phyloP scores from a whole-genome alignment of 30 jellyfish, hydroid and myxozoan species.

The Hydractinia echinata region DNA sequence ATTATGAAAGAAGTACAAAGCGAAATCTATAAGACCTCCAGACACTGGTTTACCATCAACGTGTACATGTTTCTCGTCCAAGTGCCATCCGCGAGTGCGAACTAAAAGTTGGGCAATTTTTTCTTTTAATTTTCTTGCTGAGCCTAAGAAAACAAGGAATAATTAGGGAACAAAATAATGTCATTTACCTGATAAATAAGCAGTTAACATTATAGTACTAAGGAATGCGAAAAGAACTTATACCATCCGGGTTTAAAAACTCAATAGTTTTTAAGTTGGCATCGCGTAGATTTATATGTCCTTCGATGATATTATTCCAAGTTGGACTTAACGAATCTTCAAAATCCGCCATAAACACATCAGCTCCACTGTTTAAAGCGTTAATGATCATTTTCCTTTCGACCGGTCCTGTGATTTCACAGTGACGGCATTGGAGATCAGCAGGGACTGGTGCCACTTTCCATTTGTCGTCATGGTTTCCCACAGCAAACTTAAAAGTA shows the following conservation, averaged over 20 bases:
- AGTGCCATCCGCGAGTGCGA: constrained; percentile 98
- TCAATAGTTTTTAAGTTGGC: constrained; percentile 65
- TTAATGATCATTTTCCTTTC: constrained; percentile 87
- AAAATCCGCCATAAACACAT: constrained; percentile 91
- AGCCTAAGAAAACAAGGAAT: constrained; percentile 37
- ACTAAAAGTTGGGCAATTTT: constrained; percentile 64
- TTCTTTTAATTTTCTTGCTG: constrained; percentile 71
- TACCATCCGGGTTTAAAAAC: constrained; percentile 87
- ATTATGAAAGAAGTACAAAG: constrained; percentile 70
- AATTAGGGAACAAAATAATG: background rate
- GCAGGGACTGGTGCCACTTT: constrained; percentile 77
- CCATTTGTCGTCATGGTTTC: constrained; percentile 70
- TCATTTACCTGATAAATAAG: background rate
- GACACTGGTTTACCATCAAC: constrained; percentile 72
- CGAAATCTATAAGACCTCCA: constrained; percentile 85
- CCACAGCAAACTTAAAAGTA: constrained; percentile 51
- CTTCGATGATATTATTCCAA: constrained; percentile 76
- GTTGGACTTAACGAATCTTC: constrained; percentile 89
- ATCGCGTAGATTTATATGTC: constrained; percentile 68
- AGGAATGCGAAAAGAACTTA: too few relatives aligned
- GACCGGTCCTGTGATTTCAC: constrained; percentile 89
- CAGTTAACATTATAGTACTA: background rate
- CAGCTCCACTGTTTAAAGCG: constrained; percentile 92
- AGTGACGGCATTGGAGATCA: constrained; percentile 76
- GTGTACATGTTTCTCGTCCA: constrained; percentile 73